These are phyloP conservation scores for Melinopterus prodromus DNA, from an alignment of 2,888 invertebrate genomes.

Conservation along the genomic window DNA sequence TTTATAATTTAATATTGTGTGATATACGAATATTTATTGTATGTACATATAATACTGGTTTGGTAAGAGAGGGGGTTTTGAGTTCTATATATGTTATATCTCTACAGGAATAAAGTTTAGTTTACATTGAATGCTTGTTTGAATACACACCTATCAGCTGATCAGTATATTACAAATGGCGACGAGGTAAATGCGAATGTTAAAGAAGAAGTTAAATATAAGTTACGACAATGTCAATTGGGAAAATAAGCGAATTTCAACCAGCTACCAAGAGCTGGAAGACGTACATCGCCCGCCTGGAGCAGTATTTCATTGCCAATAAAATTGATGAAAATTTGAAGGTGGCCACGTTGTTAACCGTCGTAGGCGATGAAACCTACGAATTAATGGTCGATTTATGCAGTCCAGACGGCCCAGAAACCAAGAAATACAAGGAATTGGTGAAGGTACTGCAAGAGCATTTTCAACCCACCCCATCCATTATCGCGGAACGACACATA, in stretches of 20 bases:
- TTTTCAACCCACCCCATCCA: slow-evolving; percentile 34
- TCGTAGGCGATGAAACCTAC: slow-evolving; percentile 35
- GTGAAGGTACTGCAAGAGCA: slow-evolving; percentile 32
- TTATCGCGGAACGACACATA: slow-evolving; percentile 35
- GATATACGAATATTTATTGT: too few relatives aligned
- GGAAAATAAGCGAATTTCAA: slow-evolving; percentile 20
- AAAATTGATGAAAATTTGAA: slow-evolving; percentile 30
- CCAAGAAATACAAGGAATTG: slow-evolving; percentile 29
- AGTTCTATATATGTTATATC: neutral
- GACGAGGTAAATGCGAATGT: neutral
- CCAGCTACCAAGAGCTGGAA: slow-evolving; percentile 23
- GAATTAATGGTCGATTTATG: slow-evolving; percentile 33
- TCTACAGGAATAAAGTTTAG: neutral
- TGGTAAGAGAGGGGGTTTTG: neutral
- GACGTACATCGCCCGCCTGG: slow-evolving; percentile 32
- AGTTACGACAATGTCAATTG: slow-evolving; percentile 28
- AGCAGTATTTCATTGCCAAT: slow-evolving; percentile 34
- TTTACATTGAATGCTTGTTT: neutral
- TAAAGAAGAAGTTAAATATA: neutral
- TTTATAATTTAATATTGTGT: too few relatives aligned
- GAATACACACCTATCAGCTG: neutral
- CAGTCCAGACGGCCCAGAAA: slow-evolving; percentile 9
- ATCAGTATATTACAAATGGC: neutral
- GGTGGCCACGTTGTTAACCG: slow-evolving; percentile 30
- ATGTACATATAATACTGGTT: neutral